Conservation (phyloP, 92 coral and sea anemone species). For the Galaxea fascicularis region DNA sequence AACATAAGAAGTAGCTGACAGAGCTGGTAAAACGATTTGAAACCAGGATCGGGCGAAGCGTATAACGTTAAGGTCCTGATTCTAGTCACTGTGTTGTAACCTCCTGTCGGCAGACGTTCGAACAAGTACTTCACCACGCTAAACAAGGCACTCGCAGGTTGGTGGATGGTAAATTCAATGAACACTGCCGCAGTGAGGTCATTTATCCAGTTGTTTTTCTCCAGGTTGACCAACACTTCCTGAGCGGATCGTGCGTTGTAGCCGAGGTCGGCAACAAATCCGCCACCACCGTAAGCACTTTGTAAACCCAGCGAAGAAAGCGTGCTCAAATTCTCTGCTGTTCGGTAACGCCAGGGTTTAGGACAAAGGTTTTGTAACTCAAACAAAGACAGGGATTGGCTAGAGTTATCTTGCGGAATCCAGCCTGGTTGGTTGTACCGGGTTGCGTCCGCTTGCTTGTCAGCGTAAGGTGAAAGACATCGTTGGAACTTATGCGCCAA, state of each 20-base stretch:
- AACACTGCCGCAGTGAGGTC: conserved; percentile 78
- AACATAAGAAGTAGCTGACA: conserved; percentile 75
- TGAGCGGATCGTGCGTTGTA: conserved; percentile 74
- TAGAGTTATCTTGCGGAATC: conserved; percentile 64
- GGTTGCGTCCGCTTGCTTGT: conserved; percentile 67
- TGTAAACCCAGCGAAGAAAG: conserved; percentile 26
- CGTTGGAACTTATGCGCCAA: conserved; percentile 54
- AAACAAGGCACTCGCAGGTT: conserved; percentile 78
- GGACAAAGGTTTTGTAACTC: conserved; percentile 68
- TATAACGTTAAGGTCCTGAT: conserved; percentile 77
- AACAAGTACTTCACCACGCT: conserved; percentile 79
- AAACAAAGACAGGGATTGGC: conserved; percentile 40
- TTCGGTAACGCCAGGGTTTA: conserved; percentile 81
- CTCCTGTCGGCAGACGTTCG: conserved; percentile 76
- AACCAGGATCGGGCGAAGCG: conserved; percentile 73
- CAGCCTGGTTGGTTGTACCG: conserved; percentile 77
- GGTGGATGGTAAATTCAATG: conserved; percentile 81
- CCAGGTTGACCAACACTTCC: conserved; percentile 59
- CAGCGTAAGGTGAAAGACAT: conserved; percentile 57
- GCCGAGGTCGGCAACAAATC: conserved; percentile 87
- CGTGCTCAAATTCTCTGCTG: conserved; percentile 49
- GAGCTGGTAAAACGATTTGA: conserved; percentile 56
- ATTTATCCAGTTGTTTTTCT: conserved; percentile 75
- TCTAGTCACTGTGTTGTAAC: conserved; percentile 42
- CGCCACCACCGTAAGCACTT: conserved; percentile 64